A percentile compares a stretch with the other conserved stretches of the same genome.
These are phyloP conservation scores for Dipodomys stephensi DNA, from an alignment of 2,113 vertebrate genomes.

Conservation along the genomic window DNA sequence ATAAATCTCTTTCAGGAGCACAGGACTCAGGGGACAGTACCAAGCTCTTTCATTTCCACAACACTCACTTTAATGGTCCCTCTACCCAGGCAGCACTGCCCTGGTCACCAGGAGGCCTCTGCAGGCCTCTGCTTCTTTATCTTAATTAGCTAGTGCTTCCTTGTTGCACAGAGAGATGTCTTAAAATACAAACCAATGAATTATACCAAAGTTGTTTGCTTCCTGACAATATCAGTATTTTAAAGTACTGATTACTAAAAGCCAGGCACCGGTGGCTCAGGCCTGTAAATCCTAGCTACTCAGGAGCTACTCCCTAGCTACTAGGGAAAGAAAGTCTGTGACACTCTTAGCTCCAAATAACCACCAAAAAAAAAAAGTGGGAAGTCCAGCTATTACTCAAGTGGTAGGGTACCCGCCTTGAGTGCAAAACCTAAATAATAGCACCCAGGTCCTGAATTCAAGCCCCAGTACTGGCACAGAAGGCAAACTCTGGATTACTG, in stretches of 20 bases:
- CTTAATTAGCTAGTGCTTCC: not conserved
- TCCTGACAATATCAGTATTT: slow-evolving; percentile 8
- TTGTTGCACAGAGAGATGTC: not conserved
- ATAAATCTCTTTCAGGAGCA: slow-evolving; percentile 70
- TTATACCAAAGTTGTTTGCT: not conserved
- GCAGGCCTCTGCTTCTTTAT: not conserved
- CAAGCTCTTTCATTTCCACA: not conserved
- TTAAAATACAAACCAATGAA: not conserved
- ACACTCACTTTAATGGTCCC: not conserved
- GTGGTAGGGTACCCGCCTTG: no score
- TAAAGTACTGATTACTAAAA: not conserved
- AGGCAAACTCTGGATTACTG: no score
- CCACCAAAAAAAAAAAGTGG: no score
- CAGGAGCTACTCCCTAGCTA: no score
- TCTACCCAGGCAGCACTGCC: not conserved
- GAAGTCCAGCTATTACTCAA: no score
- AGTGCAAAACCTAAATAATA: no score
- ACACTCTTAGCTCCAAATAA: no score
- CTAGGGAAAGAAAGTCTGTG: not conserved
- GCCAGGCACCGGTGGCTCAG: no score
- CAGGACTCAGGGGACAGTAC: not conserved
- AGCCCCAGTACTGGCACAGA: no score
- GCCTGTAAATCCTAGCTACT: no score
- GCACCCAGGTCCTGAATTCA: no score
- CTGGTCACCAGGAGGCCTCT: not conserved